Evolutionary conservation across 2,888 invertebrate genomes (phyloP).

Genomic region (Scaptomyza flava): DNA sequence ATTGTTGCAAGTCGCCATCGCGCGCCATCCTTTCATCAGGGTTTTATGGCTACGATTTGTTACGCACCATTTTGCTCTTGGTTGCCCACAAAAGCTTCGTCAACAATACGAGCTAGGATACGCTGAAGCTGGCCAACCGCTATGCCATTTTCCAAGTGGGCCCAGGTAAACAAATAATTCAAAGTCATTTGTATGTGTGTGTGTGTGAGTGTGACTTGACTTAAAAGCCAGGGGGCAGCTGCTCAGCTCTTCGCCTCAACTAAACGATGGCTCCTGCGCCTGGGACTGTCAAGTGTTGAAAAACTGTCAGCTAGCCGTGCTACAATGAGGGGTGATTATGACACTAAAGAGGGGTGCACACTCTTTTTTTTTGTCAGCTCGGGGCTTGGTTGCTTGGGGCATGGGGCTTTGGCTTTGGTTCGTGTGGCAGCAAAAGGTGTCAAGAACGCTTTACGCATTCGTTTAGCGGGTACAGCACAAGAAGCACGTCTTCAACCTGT

Average conservation of each 20-base stretch:
- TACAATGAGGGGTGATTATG: constrained; percentile 63
- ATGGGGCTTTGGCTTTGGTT: constrained; percentile 26
- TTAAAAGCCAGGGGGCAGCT: constrained; percentile 51
- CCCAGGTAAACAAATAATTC: constrained; percentile 76
- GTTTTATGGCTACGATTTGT: constrained; percentile 78
- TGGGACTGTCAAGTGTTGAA: constrained; percentile 53
- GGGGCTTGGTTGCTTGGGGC: constrained; percentile 1
- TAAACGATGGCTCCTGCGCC: constrained; percentile 14
- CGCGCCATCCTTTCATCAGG: constrained; percentile 17
- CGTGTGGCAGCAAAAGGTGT: constrained; percentile 46
- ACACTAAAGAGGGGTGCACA: constrained; percentile 69
- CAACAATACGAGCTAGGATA: constrained; percentile 28
- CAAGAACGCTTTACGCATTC: constrained; percentile 53
- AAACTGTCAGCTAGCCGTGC: constrained; percentile 57
- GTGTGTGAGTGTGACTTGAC: constrained; percentile 36
- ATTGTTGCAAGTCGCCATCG: constrained; percentile 32
- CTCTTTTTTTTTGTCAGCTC: constrained; percentile 5
- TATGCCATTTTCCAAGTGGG: constrained; percentile 18
- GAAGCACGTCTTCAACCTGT: constrained; percentile 17
- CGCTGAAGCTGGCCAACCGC: constrained; percentile 18
- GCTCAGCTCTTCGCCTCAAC: constrained; percentile 27
- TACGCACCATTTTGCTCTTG: constrained; percentile 73
- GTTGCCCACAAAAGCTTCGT: constrained; percentile 63
- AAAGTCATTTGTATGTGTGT: constrained; percentile 64
- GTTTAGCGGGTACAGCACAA: constrained; percentile 29